A percentile compares a stretch with the other conserved stretches of the same genome.
These are phyloP conservation scores for Fukomys damarensis DNA, from an alignment of 2,113 vertebrate genomes.

Conservation along the genomic window DNA sequence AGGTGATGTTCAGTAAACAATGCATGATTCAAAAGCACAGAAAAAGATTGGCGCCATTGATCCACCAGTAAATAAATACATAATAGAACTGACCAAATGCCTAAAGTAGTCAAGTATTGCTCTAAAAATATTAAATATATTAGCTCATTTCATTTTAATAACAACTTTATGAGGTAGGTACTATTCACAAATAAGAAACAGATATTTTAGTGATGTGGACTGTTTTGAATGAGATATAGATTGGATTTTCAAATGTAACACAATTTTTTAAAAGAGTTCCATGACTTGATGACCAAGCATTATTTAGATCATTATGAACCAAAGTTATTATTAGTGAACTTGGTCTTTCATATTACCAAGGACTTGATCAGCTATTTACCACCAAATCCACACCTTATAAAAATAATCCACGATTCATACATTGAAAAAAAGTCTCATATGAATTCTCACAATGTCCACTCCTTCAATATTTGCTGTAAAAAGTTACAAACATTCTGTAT, in stretches of 20 bases:
- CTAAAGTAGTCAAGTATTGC: background rate
- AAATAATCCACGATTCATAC: background rate
- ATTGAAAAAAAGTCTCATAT: background rate
- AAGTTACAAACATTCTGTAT: background rate
- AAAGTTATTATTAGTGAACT: slow-evolving; percentile 6
- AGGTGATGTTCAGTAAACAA: background rate
- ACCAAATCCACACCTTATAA: background rate
- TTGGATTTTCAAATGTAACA: background rate
- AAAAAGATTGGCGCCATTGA: background rate
- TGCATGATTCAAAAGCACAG: background rate
- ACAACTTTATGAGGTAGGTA: background rate
- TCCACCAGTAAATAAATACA: background rate
- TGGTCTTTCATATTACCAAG: background rate
- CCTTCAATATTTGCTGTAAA: background rate
- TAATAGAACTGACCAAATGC: background rate
- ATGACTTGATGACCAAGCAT: background rate
- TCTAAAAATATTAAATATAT: background rate
- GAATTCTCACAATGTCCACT: slow-evolving; percentile 3
- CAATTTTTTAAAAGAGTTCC: background rate
- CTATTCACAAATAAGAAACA: background rate
- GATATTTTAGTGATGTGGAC: background rate
- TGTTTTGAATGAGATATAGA: background rate
- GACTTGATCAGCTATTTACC: background rate
- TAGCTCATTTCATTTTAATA: slow-evolving; percentile 14
- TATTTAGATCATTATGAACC: slow-evolving; percentile 32